phyloP scores from a whole-genome alignment of 2,888 invertebrate species.

The Acleris literana region DNA sequence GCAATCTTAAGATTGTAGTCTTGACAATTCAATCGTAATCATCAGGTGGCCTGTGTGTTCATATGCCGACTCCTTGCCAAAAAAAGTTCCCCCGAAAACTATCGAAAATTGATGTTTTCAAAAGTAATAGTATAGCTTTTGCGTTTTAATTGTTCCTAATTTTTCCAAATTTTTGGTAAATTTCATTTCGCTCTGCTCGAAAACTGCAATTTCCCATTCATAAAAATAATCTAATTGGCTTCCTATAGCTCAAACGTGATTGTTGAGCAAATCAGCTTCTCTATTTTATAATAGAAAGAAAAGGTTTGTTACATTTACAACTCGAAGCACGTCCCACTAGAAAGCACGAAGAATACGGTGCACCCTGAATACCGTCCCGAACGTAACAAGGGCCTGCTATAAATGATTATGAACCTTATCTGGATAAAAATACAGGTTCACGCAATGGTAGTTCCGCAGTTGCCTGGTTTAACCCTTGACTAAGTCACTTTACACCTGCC shows the following conservation, averaged over 20 bases:
- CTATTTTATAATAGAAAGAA: slow-evolving; percentile 20
- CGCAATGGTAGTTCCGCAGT: not conserved
- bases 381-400: slow-evolving; percentile 1
- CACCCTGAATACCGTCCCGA: slow-evolving; percentile 22
- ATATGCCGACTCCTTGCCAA: no score
- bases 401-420: slow-evolving; percentile 9
- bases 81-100: no score
- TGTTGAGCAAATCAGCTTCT: slow-evolving; percentile 11
- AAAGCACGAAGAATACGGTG: slow-evolving; percentile 49
- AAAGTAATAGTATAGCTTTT: no score
- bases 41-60: no score
- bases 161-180: not conserved
- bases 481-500: slow-evolving; percentile 25
- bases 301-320: slow-evolving; percentile 45
- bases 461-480: slow-evolving; percentile 11
- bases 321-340: slow-evolving; percentile 49
- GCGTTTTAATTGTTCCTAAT: not conserved
- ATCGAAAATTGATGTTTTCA: no score
- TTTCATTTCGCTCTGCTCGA: not conserved
- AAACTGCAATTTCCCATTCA: not conserved
- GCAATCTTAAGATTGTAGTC: no score
- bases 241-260: slow-evolving; percentile 13
- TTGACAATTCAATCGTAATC: no score
- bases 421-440: slow-evolving; percentile 1
- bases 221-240: not conserved